Evolutionary conservation across 2,888 invertebrate species (phyloP), one percentile per base, ranked within the genome.

Genomic region (Rhagonycha lutea): DNA sequence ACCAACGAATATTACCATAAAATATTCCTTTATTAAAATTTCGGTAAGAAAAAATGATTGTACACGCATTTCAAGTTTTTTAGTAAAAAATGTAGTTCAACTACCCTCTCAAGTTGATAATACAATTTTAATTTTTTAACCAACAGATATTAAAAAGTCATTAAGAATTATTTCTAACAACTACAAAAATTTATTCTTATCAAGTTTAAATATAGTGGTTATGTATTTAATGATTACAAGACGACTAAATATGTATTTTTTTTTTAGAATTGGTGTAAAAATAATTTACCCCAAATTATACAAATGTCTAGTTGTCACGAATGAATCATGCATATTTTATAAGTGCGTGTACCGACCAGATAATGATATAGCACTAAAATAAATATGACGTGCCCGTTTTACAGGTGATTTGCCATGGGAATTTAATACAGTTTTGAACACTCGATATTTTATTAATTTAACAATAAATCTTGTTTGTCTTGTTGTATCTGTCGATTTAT

Each of bases 381-480:
- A 84, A 84, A 84, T 83, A 84, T 82, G 83, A 83, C 80, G 82
- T 82, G 82, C 81, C 80, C 82, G 82, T 82, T 83, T 83, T 81
- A 80, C 84, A 82, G 84, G 84, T 84, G 85, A 85, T 85, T 85
- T 84, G 82, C 84, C 82, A 83, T 85, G 85, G 84, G 85, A 85
- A 85, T 83, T 78, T 79, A 67, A 68, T 76, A 78, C 76, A 71
- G 76, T 70, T 78, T 78, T 69, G 73, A 73, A 74, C 76, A 70
- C 68, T 65, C 63, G 63, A 65, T 70, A 68, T 70, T 69, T 68
- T 78, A 76, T 78, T 78, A 76, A 76, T 78, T 73, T 76, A 76
- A 74, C 76, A 78, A 72, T 75, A 74, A 78, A 78, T 76, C 68
- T 65, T 73, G 32, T 76, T 72, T 70, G 67, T 70, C 61, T 74